Base-by-base conservation (phyloP, 2,888 invertebrate genomes). In the Antitype chi region DNA sequence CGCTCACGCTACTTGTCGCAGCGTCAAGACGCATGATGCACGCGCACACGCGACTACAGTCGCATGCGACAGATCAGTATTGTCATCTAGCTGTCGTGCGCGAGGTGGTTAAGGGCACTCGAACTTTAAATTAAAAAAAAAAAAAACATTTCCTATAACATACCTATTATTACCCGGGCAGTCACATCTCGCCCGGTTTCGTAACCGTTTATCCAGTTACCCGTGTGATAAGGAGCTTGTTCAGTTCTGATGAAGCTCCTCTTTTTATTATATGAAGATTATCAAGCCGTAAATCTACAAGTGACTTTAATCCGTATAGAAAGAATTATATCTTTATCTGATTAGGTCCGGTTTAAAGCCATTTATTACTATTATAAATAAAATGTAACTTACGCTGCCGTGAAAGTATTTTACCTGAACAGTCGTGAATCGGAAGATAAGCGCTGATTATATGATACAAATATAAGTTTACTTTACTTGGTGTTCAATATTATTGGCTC, bases 371-470 rank as follows among this genome's bases (percentile, higher is more conserved):
- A 7, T 3, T 20, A 62, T 62, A 74, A 62, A 76, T 76, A 28
- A 20, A 4, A 25, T 9, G 4, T 25, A 28, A 13, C 15, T 28
- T 76, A 52, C 28, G 28, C 20, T 59, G 59, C 28, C 15, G 17
- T 52, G 3, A 74, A 60, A 52, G 63, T 76, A 43, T 75, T 71
- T 60, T 76, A 17, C 60, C 43, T 15, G 76, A 52, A 38, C 5
- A 8, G 20, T 38, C 23, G 20, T 17, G 23, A 38, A 32, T 57
- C 47, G 4, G n/a, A 28, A 20, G 47, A 57, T 57, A 32, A 47
- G 20, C 74, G 55, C 74, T 74, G 57, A 74, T 57, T 74, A 38
- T 6, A 38, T 38, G 38, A 5, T 38, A 38, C 38, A 64, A 63
- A 38, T 17, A 9, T n/a, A 64, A 64, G 11, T 43, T 17, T 23